Evolutionary conservation across 2,797 vertebrate species (phyloP).

Genomic region (Thunnus albacares): DNA sequence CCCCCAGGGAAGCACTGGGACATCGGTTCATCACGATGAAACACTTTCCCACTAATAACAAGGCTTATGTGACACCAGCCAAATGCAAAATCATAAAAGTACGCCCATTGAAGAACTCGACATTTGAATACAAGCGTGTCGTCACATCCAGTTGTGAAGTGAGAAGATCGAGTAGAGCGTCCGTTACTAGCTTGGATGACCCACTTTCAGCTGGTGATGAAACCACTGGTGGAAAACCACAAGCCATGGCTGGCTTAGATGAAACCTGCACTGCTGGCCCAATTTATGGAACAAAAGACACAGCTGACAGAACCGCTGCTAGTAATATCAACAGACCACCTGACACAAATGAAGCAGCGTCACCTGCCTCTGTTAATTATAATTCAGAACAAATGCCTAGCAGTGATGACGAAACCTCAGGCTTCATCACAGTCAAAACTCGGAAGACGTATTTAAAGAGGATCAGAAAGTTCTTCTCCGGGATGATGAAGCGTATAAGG

Average conservation of each 20-base stretch:
- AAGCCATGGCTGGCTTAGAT: too few relatives aligned
- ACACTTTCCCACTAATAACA: neutral
- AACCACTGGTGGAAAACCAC: too few relatives aligned
- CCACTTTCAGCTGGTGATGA: too few relatives aligned
- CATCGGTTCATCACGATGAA: conserved; percentile 25
- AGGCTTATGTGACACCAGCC: neutral
- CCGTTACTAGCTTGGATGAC: too few relatives aligned
- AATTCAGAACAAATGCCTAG: too few relatives aligned
- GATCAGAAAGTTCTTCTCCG: too few relatives aligned
- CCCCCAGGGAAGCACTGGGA: neutral
- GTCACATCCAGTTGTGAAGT: neutral
- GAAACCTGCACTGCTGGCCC: too few relatives aligned
- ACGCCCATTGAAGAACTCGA: neutral
- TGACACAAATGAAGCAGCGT: neutral
- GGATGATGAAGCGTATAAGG: neutral
- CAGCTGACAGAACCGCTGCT: neutral
- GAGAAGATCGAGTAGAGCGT: neutral
- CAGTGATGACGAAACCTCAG: neutral
- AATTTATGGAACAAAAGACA: neutral
- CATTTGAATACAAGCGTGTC: neutral
- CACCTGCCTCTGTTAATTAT: neutral
- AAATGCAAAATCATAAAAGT: rapidly evolving
- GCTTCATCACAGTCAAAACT: neutral
- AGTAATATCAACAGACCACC: neutral
- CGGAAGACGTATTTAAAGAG: too few relatives aligned